Evolutionary conservation across 1,140 invertebrate species (phyloP).

Genomic region (Drosophila funebris): DNA sequence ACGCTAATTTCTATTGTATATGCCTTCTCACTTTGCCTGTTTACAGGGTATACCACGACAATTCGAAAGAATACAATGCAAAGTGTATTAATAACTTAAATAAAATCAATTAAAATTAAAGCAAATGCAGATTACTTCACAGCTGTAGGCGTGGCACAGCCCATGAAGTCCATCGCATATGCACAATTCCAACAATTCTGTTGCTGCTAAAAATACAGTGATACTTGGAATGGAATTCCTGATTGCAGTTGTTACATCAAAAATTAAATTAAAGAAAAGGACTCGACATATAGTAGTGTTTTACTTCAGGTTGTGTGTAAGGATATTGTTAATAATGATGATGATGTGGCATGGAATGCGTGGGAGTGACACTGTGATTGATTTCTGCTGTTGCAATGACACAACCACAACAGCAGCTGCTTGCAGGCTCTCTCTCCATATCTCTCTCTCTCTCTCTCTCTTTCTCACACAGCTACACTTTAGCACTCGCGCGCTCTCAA

Average conservation of each 20-base stretch:
- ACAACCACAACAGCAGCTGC: constrained; percentile 13
- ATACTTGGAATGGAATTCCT: too few relatives aligned
- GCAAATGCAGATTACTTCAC: neutral
- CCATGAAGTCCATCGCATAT: too few relatives aligned
- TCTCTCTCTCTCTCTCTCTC: neutral
- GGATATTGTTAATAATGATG: neutral
- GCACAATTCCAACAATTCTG: too few relatives aligned
- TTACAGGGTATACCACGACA: neutral
- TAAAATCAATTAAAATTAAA: constrained; percentile 2
- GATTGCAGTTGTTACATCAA: too few relatives aligned
- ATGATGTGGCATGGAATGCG: constrained; percentile 3
- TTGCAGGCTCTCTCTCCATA: neutral
- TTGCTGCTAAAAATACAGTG: too few relatives aligned
- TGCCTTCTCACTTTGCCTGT: neutral
- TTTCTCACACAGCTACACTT: too few relatives aligned
- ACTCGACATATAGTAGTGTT: too few relatives aligned
- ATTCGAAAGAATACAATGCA: neutral
- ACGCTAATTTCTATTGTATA: too few relatives aligned
- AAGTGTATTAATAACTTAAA: neutral
- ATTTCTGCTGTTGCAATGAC: constrained; percentile 28
- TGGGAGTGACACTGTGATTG: constrained; percentile 38
- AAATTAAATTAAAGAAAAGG: too few relatives aligned
- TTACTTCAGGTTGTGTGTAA: too few relatives aligned
- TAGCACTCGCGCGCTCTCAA: too few relatives aligned
- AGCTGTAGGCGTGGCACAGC: neutral